Percentiles rank a stretch among this genome's conserved stretches.
These are phyloP conservation scores for Pteropus alecto DNA, from an alignment of 2,113 vertebrate species.

Conservation along the genomic window DNA sequence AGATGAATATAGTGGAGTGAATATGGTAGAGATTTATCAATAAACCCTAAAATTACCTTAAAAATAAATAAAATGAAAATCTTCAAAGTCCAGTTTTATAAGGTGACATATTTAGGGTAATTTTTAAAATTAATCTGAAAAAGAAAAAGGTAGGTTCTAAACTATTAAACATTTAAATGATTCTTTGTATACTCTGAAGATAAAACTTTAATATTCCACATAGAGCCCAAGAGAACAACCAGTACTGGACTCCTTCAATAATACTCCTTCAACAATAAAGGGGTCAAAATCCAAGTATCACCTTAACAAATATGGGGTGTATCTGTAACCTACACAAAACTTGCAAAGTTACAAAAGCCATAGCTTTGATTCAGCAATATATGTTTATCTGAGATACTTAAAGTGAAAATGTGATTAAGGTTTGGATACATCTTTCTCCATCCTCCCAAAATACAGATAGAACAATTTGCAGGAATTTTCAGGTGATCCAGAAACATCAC, in stretches of 20 bases:
- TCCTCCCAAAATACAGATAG: background rate
- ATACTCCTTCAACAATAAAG: background rate
- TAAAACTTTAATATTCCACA: background rate
- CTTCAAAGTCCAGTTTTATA: background rate
- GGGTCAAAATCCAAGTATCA: background rate
- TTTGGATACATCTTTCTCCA: background rate
- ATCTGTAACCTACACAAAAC: background rate
- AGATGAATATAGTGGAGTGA: background rate
- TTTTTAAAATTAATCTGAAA: background rate
- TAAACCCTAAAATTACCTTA: background rate
- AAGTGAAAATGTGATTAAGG: background rate
- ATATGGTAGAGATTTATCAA: background rate
- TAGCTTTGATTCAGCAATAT: background rate
- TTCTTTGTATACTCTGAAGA: background rate
- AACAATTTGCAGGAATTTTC: background rate
- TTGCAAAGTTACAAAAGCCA: background rate
- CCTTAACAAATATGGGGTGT: background rate
- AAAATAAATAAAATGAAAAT: background rate
- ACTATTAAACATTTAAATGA: background rate
- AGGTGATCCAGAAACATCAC: background rate
- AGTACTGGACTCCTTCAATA: background rate
- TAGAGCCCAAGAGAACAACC: background rate
- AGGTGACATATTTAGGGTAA: background rate
- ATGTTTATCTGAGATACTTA: background rate
- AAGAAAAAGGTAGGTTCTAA: background rate